Conservation (phyloP, 2,113 vertebrate genomes). For the Redunca redunca region DNA sequence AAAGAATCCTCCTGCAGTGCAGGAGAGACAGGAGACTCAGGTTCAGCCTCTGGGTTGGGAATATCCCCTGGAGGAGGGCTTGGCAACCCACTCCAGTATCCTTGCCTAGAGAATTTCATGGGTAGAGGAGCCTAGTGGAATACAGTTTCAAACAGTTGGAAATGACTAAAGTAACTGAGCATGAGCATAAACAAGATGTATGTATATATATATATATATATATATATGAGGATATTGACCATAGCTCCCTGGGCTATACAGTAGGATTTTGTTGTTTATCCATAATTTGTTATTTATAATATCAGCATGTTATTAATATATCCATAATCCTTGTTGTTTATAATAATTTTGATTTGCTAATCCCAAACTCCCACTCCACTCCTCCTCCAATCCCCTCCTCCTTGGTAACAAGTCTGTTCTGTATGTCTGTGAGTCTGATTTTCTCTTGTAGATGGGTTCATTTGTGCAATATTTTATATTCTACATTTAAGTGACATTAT, state of each 20-base stretch:
- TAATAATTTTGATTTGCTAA: not conserved
- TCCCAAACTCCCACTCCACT: not conserved
- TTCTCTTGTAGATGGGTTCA: not conserved
- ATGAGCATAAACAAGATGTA: not conserved
- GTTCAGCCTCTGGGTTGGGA: not conserved
- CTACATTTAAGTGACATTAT: not conserved
- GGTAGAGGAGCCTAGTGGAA: not conserved
- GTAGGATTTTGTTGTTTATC: not conserved
- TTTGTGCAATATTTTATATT: not conserved
- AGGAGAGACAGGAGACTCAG: not conserved
- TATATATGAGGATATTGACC: not conserved
- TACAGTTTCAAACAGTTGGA: not conserved
- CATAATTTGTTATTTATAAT: not conserved
- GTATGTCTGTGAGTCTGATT: not conserved
- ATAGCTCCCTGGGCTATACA: not conserved
- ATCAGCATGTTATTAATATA: not conserved
- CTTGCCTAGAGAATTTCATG: not conserved
- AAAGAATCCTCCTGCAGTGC: not conserved
- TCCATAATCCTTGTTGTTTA: not conserved
- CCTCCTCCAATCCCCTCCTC: not conserved
- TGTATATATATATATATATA: not conserved
- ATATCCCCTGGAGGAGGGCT: not conserved
- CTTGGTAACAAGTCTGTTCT: not conserved
- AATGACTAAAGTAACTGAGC: not conserved
- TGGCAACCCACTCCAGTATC: not conserved